Evolutionary conservation across 1,140 invertebrate genomes (phyloP), one percentile per base, ranked within the genome.

Genomic region (Temnothorax curvispinosus): DNA sequence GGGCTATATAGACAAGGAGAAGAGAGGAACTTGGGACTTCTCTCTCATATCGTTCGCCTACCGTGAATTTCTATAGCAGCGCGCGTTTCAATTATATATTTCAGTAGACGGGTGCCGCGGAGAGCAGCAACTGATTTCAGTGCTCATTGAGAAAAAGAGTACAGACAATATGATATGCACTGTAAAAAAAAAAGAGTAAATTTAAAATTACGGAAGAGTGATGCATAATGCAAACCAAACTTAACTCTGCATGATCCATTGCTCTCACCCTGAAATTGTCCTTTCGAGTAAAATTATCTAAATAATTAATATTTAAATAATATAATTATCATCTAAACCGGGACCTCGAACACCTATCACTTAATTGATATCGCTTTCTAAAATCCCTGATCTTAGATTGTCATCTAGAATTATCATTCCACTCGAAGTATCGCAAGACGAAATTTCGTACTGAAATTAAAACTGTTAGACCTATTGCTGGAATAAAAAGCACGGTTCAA

Each of bases 181-280:
- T 64, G 9, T 69, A 41, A 69, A 85, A 75, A 85, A 67, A 69
- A 89, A 65, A 41, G 35, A 67, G 65, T 15, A 89, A 35, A 88
- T 86, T 32, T 5, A 35, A 27, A 27, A 27, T 27, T 71, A 89
- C 38, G 41, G 71, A 89, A 89, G 74, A 90, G 77, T 90, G 72
- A 91, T 75, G 82, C 74, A 90, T 82, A 58, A 76, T 87, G 60
- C 81, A 56, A 78, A 82, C 21, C 32, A 75, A 69, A n/a, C 4
- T 52, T 78, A n/a, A 32, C 15, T 52, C 65, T 21, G 44, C 18
- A 35, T 6, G 38, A 71, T 71, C 9, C 35, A 71, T 21, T 35
- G n/a, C 4, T 81, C 11, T 81, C n/a, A 2, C 13, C 35, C 35
- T 32, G 47, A 81, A 81, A 56, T 21, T 5, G 9, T 50, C 9